phyloP scores from a whole-genome alignment of 2,888 invertebrate genomes.

The Hirtodrosophila cameraria region DNA sequence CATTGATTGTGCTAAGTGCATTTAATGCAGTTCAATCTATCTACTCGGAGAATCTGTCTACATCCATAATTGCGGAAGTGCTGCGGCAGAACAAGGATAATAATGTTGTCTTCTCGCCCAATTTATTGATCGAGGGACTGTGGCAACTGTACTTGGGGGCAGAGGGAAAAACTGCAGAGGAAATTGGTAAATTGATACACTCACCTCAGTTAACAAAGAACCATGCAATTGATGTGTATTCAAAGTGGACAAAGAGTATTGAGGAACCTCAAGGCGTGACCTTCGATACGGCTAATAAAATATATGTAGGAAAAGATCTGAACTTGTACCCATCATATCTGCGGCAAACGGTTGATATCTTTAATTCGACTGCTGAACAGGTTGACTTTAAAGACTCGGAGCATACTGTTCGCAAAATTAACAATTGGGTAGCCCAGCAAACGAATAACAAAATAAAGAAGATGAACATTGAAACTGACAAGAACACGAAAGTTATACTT shows the following conservation, averaged over 20 bases:
- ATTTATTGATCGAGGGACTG: constrained; percentile 1
- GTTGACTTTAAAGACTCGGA: background rate
- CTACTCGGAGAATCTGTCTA: background rate
- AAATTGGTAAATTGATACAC: background rate
- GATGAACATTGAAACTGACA: background rate
- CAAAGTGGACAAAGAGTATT: too few species aligned
- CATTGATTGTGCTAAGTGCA: background rate
- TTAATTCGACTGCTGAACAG: background rate
- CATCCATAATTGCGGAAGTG: background rate
- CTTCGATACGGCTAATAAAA: background rate
- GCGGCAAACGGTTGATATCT: background rate
- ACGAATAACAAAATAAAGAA: background rate
- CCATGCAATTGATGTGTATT: background rate
- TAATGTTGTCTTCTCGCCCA: constrained; percentile 5
- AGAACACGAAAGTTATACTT: background rate
- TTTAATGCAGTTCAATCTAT: background rate
- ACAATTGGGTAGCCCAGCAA: background rate
- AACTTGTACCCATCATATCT: background rate
- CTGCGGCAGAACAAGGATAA: background rate
- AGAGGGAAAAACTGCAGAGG: background rate
- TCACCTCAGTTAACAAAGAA: background rate
- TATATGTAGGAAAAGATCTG: background rate
- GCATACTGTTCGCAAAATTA: background rate
- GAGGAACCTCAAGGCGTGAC: background rate
- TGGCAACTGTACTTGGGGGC: constrained; percentile 11